Base-by-base conservation (phyloP, 2,113 vertebrate genomes). In the Syrrhaptes paradoxus region DNA sequence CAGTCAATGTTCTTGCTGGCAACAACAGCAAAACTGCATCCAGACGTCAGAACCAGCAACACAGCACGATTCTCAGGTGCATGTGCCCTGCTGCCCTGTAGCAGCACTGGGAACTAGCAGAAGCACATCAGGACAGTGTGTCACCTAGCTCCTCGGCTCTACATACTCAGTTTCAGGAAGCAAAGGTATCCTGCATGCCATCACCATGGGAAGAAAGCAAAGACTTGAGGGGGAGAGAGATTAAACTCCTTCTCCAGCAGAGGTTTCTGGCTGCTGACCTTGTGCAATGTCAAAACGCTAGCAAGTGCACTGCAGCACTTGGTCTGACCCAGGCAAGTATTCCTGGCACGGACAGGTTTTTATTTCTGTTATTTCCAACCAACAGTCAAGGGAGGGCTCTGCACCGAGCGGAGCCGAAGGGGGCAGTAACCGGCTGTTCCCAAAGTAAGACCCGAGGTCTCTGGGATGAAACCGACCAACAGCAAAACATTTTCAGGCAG, bases 31-130 rank as follows among this genome's bases (percentile, higher is more conserved):
- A 22, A 85, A 11, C 21, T 7, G 9, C 16, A 51, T 3, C 24
- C 38, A 0, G 2, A n/a, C 0, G 9, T 10, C 43, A 11, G 21
- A 59, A 45, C 6, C 1, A 7, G 48, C 54, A 54, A 10, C 0
- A 0, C 61, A 54, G n/a, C 2, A 1, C 0, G 0, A 7, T 31
- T 72, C 66, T 12, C 17, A 21, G 20, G 5, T 6, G 2, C 0
- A 0, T 2, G 51, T 11, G 34, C 46, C 38, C 26, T 29, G n/a
- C 1, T 11, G 34, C 46, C 38, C 26, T 29, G n/a, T 2, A 19
- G 19, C 0, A 4, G 29, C 65, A 29, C 29, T 6, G 6, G 31
- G 17, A 26, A 13, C 15, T 0, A n/a, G 17, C 36, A 58, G 29
- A 17, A 45, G 20, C 25, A 32, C 26, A 22, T 13, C 46, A 20